Conservation (phyloP, 2,113 vertebrate species). For the Lipophrys pholis region DNA sequence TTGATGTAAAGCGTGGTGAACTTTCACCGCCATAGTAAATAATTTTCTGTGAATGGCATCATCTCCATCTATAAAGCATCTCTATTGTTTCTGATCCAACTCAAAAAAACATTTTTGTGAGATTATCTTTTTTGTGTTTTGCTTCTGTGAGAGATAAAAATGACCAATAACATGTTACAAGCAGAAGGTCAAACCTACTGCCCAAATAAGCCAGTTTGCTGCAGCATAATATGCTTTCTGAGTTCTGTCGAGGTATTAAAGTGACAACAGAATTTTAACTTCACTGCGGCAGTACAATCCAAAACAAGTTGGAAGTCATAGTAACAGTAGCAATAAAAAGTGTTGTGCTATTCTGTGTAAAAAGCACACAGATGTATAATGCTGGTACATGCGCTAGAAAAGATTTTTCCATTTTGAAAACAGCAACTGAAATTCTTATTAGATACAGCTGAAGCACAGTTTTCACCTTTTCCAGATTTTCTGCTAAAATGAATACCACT, state of each 20-base stretch:
- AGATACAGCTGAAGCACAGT: neutral
- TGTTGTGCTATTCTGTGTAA: too few relatives aligned
- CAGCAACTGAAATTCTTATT: neutral
- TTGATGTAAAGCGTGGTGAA: too few relatives aligned
- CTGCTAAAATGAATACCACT: neutral
- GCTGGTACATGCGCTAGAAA: neutral
- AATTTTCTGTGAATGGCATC: neutral
- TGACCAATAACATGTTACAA: too few relatives aligned
- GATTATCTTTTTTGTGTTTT: too few relatives aligned
- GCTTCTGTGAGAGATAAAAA: too few relatives aligned
- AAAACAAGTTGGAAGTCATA: neutral
- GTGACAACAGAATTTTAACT: neutral
- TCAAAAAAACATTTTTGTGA: too few relatives aligned
- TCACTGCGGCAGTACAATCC: neutral
- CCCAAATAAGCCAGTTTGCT: neutral
- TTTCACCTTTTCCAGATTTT: neutral
- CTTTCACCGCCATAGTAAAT: neutral
- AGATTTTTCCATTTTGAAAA: slow-evolving; percentile 5
- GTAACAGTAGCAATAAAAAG: neutral
- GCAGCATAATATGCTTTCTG: neutral
- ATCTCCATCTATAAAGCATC: neutral
- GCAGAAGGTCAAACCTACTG: neutral
- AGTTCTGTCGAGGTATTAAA: neutral
- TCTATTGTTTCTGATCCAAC: neutral
- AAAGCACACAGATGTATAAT: neutral